Evolutionary conservation across 1,140 invertebrate genomes (phyloP).

Genomic region (Microplitis mediator): DNA sequence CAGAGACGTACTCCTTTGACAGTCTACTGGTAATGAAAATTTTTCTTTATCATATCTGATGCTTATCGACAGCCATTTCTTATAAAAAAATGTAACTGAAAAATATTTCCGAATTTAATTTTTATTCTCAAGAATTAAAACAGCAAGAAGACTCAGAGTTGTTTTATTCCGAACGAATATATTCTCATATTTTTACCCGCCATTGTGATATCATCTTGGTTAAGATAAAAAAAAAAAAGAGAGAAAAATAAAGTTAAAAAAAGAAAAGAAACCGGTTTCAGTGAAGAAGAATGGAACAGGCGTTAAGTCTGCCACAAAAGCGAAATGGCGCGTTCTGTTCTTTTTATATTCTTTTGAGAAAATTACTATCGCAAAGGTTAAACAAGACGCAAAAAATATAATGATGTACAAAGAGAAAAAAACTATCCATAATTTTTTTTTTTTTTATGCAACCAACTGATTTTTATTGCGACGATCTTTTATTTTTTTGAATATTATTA

Average conservation of each 20-base stretch:
- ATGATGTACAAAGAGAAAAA: constrained; percentile 16
- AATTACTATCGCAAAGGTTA: constrained; percentile 22
- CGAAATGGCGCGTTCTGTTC: constrained; percentile 27
- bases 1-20: no score
- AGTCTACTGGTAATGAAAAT: no score
- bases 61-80: no score
- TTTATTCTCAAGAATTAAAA: background rate
- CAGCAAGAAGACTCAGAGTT: background rate
- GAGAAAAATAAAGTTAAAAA: background rate
- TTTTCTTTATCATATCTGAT: no score
- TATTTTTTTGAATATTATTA: constrained; percentile 24
- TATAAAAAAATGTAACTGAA: no score
- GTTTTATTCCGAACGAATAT: background rate
- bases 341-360: constrained; percentile 28
- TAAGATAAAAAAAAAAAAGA: constrained; percentile 7
- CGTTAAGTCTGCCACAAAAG: constrained; percentile 26
- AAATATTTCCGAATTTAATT: no score
- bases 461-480: constrained; percentile 11
- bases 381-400: constrained; percentile 17
- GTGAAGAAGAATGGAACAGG: constrained; percentile 29
- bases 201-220: constrained; percentile 12
- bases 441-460: background rate
- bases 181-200: constrained; percentile 9
- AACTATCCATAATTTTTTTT: background rate
- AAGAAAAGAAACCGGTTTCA: constrained; percentile 23